A percentile compares a stretch with the other conserved stretches of the same genome.
Conservation (phyloP, 2,888 invertebrate genomes). For the Machimus atricapillus region DNA sequence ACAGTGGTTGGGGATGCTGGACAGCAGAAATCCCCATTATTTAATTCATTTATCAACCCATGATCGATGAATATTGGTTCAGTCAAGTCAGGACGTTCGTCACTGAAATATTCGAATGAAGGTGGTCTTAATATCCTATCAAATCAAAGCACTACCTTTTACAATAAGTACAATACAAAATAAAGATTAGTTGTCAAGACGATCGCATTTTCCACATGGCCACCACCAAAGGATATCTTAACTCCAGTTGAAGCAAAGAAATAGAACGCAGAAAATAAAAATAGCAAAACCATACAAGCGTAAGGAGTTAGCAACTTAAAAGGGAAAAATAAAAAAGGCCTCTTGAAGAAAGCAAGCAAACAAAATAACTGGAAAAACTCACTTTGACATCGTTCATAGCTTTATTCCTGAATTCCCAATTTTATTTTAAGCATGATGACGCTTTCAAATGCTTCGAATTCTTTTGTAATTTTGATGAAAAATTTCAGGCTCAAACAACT, state of each 20-base stretch:
- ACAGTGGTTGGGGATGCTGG: slow-evolving; percentile 79
- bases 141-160: not conserved
- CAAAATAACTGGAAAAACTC: not conserved
- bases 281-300: not conserved
- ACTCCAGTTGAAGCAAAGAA: not conserved
- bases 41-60: slow-evolving; percentile 56
- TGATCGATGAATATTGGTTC: slow-evolving; percentile 74
- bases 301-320: not conserved
- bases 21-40: slow-evolving; percentile 64
- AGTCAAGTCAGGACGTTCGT: slow-evolving; percentile 69
- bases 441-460: not conserved
- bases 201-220: not conserved
- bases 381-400: slow-evolving; percentile 16
- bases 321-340: not conserved
- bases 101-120: slow-evolving; percentile 59
- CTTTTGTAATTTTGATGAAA: not conserved
- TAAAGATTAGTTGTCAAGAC: not conserved
- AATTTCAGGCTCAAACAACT: not conserved
- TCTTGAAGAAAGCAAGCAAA: not conserved
- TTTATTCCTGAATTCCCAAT: not conserved
- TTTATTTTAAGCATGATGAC: not conserved
- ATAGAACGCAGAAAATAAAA: not conserved
- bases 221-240: not conserved
- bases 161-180: not conserved
- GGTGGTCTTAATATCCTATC: not conserved